Evolutionary conservation across 2,113 vertebrate genomes (phyloP), one percentile per base, ranked within the genome.

Genomic region (Strigops habroptila): DNA sequence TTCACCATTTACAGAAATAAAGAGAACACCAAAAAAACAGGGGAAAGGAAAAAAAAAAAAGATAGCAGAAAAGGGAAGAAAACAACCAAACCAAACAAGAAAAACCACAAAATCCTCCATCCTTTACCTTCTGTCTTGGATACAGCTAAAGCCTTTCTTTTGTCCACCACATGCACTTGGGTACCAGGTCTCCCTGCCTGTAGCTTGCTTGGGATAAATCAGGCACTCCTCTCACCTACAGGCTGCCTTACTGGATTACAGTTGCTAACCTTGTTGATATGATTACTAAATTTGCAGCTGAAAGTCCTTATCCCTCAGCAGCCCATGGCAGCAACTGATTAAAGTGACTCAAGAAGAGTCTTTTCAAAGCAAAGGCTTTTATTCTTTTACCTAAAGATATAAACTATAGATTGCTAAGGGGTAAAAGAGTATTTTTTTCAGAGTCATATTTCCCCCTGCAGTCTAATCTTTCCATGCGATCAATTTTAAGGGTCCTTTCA

Each of bases 341-440:
- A 43, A 77, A 84, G 30, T 35, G 23, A 84, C 52, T 55, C 55
- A 82, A 6, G 28, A 57, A n/a, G 4, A 75, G 14, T 53, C 35
- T 59, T 87, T 75, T 59, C 73, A 91, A 89, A 78, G 71, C 24
- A 67, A 88, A 78, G 17, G 14, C 78, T 71, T 73, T 94, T 78
- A 62, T 33, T 82, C 55, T 89, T 86, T 60, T 48, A 60, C 12
- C 7, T 21, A 77, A 68, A 92, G 55, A 59, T 25, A 92, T 7
- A 57, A 85, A 83, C 19, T 17, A 17, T 23, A 82, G 18, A 68
- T 59, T 49, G 28, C 17, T 59, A 75, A 55, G 28, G 7, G 18
- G 35, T n/a, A 55, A 68, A 81, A 46, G 12, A n/a, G 6, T 35
- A 64, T 53, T 46, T 53, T 57, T 86, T 83, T 83, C 9, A 10